These are phyloP conservation scores for Ctenicera cuprea DNA, from an alignment of 2,888 invertebrate species.

Conservation along the genomic window DNA sequence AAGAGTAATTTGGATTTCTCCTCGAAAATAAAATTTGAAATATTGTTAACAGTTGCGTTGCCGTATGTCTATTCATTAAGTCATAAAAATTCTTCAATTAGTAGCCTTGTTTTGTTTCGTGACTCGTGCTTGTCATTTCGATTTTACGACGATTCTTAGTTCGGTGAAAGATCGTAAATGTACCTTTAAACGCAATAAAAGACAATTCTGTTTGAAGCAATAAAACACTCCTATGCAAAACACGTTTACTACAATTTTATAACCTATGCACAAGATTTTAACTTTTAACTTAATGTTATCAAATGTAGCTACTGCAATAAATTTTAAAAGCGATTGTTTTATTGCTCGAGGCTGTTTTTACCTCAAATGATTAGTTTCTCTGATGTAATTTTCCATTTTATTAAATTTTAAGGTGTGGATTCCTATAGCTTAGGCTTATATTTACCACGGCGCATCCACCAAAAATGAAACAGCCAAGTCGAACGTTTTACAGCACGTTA, in stretches of 20 bases:
- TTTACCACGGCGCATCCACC: neutral
- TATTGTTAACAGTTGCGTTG: conserved; percentile 37
- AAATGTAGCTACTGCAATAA: no score
- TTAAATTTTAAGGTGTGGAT: no score
- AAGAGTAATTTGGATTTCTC: conserved; percentile 5
- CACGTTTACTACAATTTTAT: neutral
- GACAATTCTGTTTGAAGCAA: conserved; percentile 31
- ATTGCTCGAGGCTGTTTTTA: no score
- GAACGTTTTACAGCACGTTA: conserved; percentile 9
- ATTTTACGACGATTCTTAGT: conserved; percentile 43
- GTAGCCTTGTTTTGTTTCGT: conserved; percentile 27
- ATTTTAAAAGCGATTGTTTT: no score
- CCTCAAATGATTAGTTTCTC: no score
- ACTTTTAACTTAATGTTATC: no score
- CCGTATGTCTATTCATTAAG: conserved; percentile 21
- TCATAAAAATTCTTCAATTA: conserved; percentile 35
- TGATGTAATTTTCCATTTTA: no score
- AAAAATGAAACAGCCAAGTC: conserved; percentile 2
- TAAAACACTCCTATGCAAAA: conserved; percentile 35
- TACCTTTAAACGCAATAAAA: conserved; percentile 34
- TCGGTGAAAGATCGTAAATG: conserved; percentile 31
- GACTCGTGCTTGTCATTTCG: conserved; percentile 27
- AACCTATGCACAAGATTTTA: neutral
- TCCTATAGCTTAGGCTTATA: no score
- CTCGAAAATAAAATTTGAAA: conserved; percentile 26